Evolutionary conservation across 2,113 vertebrate species (phyloP).

Genomic region (Ranitomeya variabilis): DNA sequence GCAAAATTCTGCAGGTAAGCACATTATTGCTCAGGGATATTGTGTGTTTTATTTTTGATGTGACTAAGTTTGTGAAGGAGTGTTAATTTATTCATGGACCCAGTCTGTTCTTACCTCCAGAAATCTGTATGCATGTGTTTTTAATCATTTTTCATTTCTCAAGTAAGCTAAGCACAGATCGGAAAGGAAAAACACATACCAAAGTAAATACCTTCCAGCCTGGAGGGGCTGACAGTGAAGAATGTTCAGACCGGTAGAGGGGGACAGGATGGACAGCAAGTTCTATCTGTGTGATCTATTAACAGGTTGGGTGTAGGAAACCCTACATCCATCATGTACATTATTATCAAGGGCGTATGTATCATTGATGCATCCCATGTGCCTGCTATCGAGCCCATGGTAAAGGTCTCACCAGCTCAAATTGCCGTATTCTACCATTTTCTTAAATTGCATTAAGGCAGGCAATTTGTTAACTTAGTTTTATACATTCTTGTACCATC

Average conservation of each 20-base stretch:
- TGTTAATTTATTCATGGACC: conserved; percentile 1
- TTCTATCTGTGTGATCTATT: neutral
- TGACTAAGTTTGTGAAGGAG: neutral
- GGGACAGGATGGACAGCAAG: neutral
- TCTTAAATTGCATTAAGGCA: too few relatives aligned
- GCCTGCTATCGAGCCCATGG: neutral
- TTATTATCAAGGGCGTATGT: neutral
- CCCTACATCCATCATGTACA: neutral
- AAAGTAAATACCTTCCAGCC: neutral
- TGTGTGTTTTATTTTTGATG: neutral
- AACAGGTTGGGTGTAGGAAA: neutral
- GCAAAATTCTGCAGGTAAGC: conserved; percentile 91
- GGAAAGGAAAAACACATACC: neutral
- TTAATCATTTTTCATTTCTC: neutral
- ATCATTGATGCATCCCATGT: neutral
- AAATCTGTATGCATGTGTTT: conserved; percentile 1
- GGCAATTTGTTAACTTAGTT: too few relatives aligned
- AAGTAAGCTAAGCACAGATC: neutral
- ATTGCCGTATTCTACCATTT: neutral
- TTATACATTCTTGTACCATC: too few relatives aligned
- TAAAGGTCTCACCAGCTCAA: neutral
- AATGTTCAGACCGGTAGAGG: neutral
- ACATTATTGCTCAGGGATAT: neutral
- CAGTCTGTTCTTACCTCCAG: neutral
- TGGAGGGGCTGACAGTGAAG: neutral